These are phyloP conservation scores for Autographa pulchrina DNA, from an alignment of 2,888 invertebrate genomes.

Conservation along the genomic window DNA sequence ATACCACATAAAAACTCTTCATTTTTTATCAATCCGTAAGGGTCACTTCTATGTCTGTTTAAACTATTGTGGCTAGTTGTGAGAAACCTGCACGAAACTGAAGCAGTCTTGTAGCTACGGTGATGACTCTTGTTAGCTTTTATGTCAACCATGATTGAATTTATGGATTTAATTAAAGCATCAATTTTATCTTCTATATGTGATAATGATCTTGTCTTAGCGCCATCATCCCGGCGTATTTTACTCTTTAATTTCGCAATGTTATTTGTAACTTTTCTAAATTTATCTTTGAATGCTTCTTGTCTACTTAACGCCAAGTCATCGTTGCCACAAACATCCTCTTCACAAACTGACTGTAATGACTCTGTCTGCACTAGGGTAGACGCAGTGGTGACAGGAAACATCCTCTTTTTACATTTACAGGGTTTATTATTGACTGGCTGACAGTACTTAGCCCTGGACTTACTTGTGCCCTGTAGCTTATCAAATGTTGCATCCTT, in stretches of 20 bases:
- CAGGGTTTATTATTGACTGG: not conserved
- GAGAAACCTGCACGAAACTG: slow-evolving; percentile 47
- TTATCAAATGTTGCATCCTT: slow-evolving; percentile 7
- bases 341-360: slow-evolving; percentile 37
- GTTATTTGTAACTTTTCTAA: slow-evolving; percentile 53
- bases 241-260: slow-evolving; percentile 59
- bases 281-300: slow-evolving; percentile 54
- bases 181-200: slow-evolving; percentile 76
- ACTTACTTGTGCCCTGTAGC: slow-evolving; percentile 16
- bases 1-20: slow-evolving; percentile 54
- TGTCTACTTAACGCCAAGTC: not conserved
- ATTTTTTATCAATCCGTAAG: slow-evolving; percentile 35
- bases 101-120: slow-evolving; percentile 37
- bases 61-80: slow-evolving; percentile 28
- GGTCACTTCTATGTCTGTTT: slow-evolving; percentile 55
- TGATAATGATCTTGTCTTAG: slow-evolving; percentile 58
- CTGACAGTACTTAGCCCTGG: not conserved
- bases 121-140: slow-evolving; percentile 54
- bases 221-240: slow-evolving; percentile 45
- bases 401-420: slow-evolving; percentile 8
- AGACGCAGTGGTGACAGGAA: not conserved
- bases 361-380: slow-evolving; percentile 13
- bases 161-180: slow-evolving; percentile 70
- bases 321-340: slow-evolving; percentile 15
- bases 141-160: slow-evolving; percentile 70